Evolutionary conservation across 2,797 vertebrate genomes (phyloP).

Genomic region (Monodelphis domestica): DNA sequence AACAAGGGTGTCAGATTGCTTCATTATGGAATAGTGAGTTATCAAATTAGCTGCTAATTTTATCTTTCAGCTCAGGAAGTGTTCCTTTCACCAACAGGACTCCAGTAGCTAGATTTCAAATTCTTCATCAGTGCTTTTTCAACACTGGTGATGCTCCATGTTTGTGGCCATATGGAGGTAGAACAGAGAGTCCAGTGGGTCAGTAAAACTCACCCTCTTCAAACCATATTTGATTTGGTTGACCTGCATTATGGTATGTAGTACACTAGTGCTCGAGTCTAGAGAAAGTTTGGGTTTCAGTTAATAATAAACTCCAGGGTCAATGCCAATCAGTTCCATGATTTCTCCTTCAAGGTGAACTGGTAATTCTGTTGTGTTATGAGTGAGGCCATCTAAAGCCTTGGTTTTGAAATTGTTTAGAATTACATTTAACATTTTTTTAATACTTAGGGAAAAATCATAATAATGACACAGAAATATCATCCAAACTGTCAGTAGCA

Average conservation of each 20-base stretch:
- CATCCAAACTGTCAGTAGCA: slow-evolving; percentile 63
- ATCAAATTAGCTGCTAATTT: slow-evolving; percentile 83
- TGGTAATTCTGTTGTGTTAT: slow-evolving; percentile 73
- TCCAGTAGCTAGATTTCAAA: neutral
- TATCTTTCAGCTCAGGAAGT: slow-evolving; percentile 77
- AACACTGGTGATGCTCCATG: slow-evolving; percentile 24
- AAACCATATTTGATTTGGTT: slow-evolving; percentile 65
- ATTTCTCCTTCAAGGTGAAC: slow-evolving; percentile 84
- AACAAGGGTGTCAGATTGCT: slow-evolving; percentile 61
- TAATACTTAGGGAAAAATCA: too few relatives aligned
- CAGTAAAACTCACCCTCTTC: slow-evolving; percentile 47
- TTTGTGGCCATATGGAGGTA: neutral
- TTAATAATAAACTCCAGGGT: slow-evolving; percentile 87
- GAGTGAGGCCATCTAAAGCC: slow-evolving; percentile 62
- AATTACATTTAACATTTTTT: neutral
- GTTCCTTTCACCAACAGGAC: slow-evolving; percentile 8
- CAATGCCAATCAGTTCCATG: slow-evolving; percentile 78
- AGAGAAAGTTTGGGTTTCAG: slow-evolving; percentile 76
- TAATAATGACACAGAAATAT: slow-evolving; percentile 72
- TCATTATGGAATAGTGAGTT: slow-evolving; percentile 76
- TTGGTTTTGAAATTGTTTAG: slow-evolving; percentile 46
- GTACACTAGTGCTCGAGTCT: slow-evolving; percentile 64
- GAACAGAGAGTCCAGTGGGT: slow-evolving; percentile 2
- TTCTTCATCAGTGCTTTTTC: slow-evolving; percentile 20
- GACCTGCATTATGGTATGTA: slow-evolving; percentile 62